Conservation (phyloP, 2,888 invertebrate genomes). For the Pardosa pseudoannulata region DNA sequence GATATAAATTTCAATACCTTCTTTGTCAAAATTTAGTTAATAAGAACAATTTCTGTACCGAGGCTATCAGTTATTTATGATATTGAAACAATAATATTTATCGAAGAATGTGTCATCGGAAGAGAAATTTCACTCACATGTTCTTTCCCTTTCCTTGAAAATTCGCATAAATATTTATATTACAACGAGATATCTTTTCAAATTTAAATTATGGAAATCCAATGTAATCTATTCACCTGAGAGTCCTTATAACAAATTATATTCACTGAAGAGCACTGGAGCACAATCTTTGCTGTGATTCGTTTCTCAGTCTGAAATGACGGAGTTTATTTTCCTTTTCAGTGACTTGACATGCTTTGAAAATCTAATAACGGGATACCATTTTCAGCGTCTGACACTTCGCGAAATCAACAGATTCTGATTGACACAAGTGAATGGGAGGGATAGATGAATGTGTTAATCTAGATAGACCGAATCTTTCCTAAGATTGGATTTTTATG, state of each 20-base stretch:
- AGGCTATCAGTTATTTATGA: no score
- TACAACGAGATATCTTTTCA: background rate
- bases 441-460: background rate
- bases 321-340: background rate
- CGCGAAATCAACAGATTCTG: background rate
- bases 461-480: no score
- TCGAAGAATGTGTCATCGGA: background rate
- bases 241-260: slow-evolving; percentile 6
- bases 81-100: no score
- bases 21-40: no score
- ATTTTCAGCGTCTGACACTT: background rate
- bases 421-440: background rate
- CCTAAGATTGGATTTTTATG: no score
- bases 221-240: background rate
- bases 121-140: background rate
- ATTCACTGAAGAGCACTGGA: background rate
- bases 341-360: background rate
- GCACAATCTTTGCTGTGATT: background rate
- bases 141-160: background rate
- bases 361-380: background rate
- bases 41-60: no score
- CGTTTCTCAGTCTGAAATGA: background rate
- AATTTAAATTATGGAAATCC: background rate
- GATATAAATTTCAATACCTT: no score
- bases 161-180: background rate